Conservation (phyloP, 2,888 invertebrate species). For the Hypomecis punctinalis region DNA sequence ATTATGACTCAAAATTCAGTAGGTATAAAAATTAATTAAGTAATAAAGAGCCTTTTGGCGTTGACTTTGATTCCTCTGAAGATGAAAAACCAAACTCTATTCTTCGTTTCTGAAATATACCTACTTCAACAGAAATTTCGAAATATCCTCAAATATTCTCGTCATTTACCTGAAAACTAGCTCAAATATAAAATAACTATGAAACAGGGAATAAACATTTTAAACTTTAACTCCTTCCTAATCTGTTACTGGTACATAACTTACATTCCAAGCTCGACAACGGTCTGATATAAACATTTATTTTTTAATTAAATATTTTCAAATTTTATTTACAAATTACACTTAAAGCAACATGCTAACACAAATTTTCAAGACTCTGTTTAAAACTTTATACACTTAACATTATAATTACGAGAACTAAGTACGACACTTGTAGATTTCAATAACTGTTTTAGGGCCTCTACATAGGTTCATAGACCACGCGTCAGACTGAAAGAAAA, state of each 20-base stretch:
- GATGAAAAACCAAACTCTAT: background rate
- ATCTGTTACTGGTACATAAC: slow-evolving; percentile 24
- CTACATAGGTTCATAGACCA: no score
- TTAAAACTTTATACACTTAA: background rate
- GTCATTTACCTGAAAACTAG: background rate
- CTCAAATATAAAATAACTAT: slow-evolving; percentile 14
- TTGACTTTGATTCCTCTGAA: no score
- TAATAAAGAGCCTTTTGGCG: no score
- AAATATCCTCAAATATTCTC: no score
- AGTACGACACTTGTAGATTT: no score
- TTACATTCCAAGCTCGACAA: slow-evolving; percentile 55
- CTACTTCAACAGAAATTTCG: no score
- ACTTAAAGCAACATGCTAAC: slow-evolving; percentile 21
- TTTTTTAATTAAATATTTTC: background rate
- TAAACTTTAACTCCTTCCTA: slow-evolving; percentile 29
- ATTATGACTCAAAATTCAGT: no score
- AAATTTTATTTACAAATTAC: slow-evolving; percentile 3
- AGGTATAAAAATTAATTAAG: no score
- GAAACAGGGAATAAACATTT: slow-evolving; percentile 37
- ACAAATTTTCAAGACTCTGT: background rate
- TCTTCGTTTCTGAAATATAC: background rate
- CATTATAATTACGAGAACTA: no score
- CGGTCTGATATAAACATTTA: slow-evolving; percentile 40
- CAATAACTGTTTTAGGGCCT: no score
- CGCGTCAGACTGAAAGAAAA: no score